Evolutionary conservation across 1,140 invertebrate species (phyloP), one percentile per base, ranked within the genome.

Genomic region (Coptotermes formosanus): DNA sequence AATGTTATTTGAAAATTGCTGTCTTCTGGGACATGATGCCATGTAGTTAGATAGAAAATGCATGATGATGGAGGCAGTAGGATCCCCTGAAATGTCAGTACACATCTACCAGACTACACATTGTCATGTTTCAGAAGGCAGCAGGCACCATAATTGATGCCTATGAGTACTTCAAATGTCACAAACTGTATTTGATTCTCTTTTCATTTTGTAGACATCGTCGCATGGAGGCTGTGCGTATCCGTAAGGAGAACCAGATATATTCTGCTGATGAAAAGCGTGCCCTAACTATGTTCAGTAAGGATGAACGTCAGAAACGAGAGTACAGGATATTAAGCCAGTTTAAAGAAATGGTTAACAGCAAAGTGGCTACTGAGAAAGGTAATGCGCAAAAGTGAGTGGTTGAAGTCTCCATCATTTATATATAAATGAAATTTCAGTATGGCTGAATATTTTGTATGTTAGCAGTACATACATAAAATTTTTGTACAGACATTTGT

Each of bases 231-330:
- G 99, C 99, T 89, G 99, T 99, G 3, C 97, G 99, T 92, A 95
- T 99, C 84, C 94, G 99, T 88, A 99, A 99, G 90, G 99, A 99
- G 92, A 99, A 99, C 93, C 98, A 99, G 92, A 98, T 99, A 91
- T 99, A 99, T 92, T 99, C 98, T 38, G 99, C 99, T 7, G 99
- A 99, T 92, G 99, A 99, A 91, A 99, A 99, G 91, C 93, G 99
- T 88, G 98, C 98, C 16, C 92, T 99, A 85, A 98, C 97, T 4
- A 98, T 98, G 94, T 99, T 99, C 90, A 99, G 98, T 90, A 98
- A 98, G 91, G 98, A 99, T 92, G 98, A 99, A 92, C 92, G 98
- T 88, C 94, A 97, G 88, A 99, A 99, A 90, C 92, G 98, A 84
- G 99, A 99, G 92, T 97, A 97, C 90, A 96, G 97, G 89, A 99